Conservation (phyloP, 2,113 vertebrate genomes). For the Hirundichthys speculiger region DNA sequence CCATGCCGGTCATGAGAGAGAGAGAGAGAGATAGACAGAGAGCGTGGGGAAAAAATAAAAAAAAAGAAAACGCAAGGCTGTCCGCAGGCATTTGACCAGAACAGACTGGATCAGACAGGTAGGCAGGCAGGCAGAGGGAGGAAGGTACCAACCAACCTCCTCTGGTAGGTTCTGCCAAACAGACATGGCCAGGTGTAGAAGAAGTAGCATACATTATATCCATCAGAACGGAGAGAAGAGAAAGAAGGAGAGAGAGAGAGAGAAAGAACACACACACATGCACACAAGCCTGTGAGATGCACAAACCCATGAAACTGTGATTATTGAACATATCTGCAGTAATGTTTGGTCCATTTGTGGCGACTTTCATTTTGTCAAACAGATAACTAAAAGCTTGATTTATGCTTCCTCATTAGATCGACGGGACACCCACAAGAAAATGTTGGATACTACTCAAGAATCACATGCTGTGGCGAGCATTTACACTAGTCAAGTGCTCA, state of each 20-base stretch:
- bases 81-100: conserved; percentile 75
- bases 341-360: conserved; percentile 8
- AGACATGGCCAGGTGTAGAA: conserved; percentile 77
- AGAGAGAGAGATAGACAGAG: conserved; percentile 27
- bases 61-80: conserved; percentile 56
- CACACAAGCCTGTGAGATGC: conserved; percentile 68
- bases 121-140: conserved; percentile 76
- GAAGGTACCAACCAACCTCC: conserved; percentile 84
- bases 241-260: conserved; percentile 43
- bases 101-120: conserved; percentile 68
- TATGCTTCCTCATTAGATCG: no score
- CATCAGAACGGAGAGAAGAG: conserved; percentile 76
- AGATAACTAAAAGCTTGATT: no score
- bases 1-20: conserved; percentile 68
- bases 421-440: no score
- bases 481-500: no score
- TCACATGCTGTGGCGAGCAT: no score
- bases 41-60: background rate
- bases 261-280: conserved; percentile 68
- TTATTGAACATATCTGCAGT: conserved; percentile 23
- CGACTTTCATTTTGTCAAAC: background rate
- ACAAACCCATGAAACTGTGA: conserved; percentile 37
- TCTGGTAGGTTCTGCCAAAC: conserved; percentile 83
- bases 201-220: conserved; percentile 75
- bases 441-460: no score